These are phyloP conservation scores for Aethina tumida DNA, from an alignment of 1,140 invertebrate genomes.

Conservation along the genomic window DNA sequence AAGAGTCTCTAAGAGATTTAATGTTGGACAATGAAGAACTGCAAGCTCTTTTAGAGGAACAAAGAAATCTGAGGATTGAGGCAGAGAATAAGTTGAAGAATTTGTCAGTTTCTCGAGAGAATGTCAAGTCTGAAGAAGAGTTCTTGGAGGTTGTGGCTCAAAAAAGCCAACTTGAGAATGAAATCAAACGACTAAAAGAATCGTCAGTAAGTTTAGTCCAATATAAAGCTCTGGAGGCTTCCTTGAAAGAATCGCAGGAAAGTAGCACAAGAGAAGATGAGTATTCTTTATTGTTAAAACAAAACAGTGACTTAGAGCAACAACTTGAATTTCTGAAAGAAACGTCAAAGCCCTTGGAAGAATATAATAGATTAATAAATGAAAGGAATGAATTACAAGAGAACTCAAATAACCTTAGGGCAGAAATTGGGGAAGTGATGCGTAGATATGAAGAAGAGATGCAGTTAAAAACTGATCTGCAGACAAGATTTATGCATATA, in stretches of 20 bases:
- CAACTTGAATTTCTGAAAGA: constrained; percentile 2
- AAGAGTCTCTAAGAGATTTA: constrained; percentile 48
- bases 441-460: too few species aligned
- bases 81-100: constrained; percentile 19
- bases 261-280: not conserved
- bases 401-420: not conserved
- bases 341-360: not conserved
- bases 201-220: not conserved
- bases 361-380: constrained; percentile 1
- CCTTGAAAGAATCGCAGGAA: not conserved
- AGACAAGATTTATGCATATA: too few species aligned
- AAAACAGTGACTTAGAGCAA: not conserved
- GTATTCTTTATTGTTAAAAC: not conserved
- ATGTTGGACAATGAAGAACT: constrained; percentile 62
- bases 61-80: constrained; percentile 33
- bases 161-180: constrained; percentile 17
- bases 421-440: not conserved
- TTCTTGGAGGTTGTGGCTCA: too few species aligned
- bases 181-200: constrained; percentile 21
- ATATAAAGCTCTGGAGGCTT: not conserved
- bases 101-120: constrained; percentile 4
- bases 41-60: constrained; percentile 51
- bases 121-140: constrained; percentile 9
- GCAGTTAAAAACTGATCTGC: too few species aligned
- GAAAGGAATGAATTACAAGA: not conserved